A percentile compares a stretch with the other conserved stretches of the same genome.
Evolutionary conservation across 1,140 invertebrate species (phyloP).

Genomic region (Apis florea): DNA sequence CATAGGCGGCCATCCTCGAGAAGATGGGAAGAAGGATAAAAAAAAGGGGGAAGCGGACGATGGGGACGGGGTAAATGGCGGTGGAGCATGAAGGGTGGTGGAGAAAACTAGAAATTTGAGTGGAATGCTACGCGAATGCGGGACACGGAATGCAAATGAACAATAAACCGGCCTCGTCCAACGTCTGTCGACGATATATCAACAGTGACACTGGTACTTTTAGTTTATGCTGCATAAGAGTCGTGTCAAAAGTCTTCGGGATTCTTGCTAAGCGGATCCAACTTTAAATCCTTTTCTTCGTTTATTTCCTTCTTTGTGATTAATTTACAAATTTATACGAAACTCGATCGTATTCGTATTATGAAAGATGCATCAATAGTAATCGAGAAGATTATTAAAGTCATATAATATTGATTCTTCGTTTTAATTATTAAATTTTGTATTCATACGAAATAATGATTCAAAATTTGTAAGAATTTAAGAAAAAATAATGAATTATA

Average conservation of each 20-base stretch:
- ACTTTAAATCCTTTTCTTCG: background rate
- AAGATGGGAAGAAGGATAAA: slow-evolving; percentile 18
- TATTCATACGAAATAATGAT: no score
- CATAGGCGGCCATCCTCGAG: slow-evolving; percentile 1
- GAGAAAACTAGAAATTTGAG: slow-evolving; percentile 52
- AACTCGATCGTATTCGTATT: no score
- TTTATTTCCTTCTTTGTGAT: background rate
- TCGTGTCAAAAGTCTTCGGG: slow-evolving; percentile 59
- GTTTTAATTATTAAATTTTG: no score
- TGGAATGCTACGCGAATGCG: slow-evolving; percentile 47
- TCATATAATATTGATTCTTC: no score
- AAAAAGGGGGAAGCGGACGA: background rate
- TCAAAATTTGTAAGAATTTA: no score
- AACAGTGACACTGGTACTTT: slow-evolving; percentile 69
- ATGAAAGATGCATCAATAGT: no score
- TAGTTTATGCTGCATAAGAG: slow-evolving; percentile 71
- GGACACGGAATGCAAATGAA: slow-evolving; percentile 68
- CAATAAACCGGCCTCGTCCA: slow-evolving; percentile 68
- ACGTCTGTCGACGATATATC: slow-evolving; percentile 66
- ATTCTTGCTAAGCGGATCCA: slow-evolving; percentile 46
- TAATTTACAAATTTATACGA: no score
- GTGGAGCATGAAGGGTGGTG: slow-evolving; percentile 17
- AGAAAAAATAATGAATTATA: no score
- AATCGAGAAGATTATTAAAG: no score
- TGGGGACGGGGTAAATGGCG: slow-evolving; percentile 6